Conservation (phyloP, 2,797 vertebrate genomes). For the Rhinophrynus dorsalis region DNA sequence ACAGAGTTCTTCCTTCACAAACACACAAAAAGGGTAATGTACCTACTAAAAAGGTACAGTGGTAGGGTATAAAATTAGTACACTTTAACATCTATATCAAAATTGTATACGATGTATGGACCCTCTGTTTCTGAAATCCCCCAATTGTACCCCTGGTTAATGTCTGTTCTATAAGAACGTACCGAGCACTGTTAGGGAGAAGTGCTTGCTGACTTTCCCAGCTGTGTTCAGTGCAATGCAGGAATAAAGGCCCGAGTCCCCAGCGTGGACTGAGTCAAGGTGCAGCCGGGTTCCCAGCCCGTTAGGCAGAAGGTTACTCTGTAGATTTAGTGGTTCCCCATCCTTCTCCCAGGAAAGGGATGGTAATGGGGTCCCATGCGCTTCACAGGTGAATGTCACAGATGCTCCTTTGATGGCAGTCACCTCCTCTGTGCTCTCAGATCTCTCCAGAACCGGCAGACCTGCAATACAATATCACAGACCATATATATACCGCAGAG, state of each 20-base stretch:
- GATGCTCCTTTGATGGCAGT: constrained; percentile 74
- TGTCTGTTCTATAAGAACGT: too few species aligned
- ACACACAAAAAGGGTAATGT: too few species aligned
- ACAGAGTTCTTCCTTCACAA: too few species aligned
- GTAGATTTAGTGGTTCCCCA: constrained; percentile 70
- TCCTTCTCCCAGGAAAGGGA: constrained; percentile 85
- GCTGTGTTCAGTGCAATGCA: constrained; percentile 82
- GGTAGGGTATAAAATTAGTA: too few species aligned
- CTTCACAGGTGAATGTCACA: constrained; percentile 83
- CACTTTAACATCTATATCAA: too few species aligned
- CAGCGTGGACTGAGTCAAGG: constrained; percentile 64
- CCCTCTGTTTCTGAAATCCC: too few species aligned
- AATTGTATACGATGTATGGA: too few species aligned
- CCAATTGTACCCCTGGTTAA: too few species aligned
- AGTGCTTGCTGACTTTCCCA: constrained; percentile 83
- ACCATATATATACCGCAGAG: constrained; percentile 4
- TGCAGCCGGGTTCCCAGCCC: constrained; percentile 72
- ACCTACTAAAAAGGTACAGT: too few species aligned
- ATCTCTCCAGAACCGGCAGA: constrained; percentile 76
- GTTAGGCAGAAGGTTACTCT: constrained; percentile 66
- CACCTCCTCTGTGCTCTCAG: constrained; percentile 73
- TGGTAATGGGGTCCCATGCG: constrained; percentile 77
- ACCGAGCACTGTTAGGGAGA: constrained; percentile 86
- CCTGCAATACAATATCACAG: constrained; percentile 58
- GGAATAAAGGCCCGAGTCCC: constrained; percentile 79